Percentiles rank a stretch among this genome's conserved stretches.
Conservation (phyloP, 2,888 invertebrate species). For the Leucoma salicis region DNA sequence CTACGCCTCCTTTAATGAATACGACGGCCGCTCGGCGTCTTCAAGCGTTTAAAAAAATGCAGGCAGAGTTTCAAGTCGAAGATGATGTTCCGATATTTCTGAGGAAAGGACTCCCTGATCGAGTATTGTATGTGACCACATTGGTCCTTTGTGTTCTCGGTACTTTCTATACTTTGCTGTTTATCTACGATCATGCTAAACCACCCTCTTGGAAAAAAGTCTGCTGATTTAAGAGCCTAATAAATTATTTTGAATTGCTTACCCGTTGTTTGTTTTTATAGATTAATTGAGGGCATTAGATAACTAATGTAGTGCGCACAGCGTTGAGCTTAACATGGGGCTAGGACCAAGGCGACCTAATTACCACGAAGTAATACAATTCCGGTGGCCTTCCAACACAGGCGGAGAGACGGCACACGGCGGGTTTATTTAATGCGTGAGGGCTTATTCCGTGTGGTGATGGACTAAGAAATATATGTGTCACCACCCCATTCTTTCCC, state of each 20-base stretch:
- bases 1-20: conserved; percentile 11
- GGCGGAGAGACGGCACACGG: too few species aligned
- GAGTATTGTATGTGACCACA: conserved; percentile 38
- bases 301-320: too few species aligned
- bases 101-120: conserved; percentile 40
- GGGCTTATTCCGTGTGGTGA: too few species aligned
- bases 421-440: too few species aligned
- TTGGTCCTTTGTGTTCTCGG: conserved; percentile 25
- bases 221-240: neutral
- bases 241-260: neutral
- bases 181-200: conserved; percentile 44
- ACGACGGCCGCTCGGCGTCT: conserved; percentile 9
- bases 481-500: too few species aligned
- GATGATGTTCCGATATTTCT: conserved; percentile 43
- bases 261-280: too few species aligned
- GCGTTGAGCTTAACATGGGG: too few species aligned
- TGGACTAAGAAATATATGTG: too few species aligned
- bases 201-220: conserved; percentile 42
- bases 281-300: too few species aligned
- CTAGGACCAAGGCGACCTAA: too few species aligned
- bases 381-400: too few species aligned
- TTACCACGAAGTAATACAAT: too few species aligned
- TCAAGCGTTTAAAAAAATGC: conserved; percentile 35
- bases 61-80: conserved; percentile 43
- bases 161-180: conserved; percentile 11